Conservation (phyloP, 2,113 vertebrate species). For the Eira barbara region DNA sequence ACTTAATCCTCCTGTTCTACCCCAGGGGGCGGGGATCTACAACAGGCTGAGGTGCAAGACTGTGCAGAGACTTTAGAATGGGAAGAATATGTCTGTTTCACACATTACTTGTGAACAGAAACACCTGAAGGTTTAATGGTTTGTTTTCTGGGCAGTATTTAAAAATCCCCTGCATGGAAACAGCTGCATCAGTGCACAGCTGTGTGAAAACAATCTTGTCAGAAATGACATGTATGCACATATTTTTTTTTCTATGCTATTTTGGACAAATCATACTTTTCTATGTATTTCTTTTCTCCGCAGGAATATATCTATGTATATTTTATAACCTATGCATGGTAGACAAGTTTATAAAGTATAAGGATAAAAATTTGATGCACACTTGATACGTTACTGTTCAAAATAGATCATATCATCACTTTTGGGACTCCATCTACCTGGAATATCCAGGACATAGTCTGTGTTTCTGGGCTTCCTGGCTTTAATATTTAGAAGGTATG, state of each 20-base stretch:
- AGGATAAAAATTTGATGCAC: slow-evolving; percentile 36
- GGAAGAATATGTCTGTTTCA: slow-evolving; percentile 54
- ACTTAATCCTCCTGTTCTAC: slow-evolving; percentile 12
- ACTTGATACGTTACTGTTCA: slow-evolving; percentile 20
- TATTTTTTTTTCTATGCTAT: slow-evolving; percentile 31
- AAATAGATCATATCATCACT: slow-evolving; percentile 50
- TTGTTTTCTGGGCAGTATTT: slow-evolving; percentile 40
- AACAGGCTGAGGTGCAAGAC: not conserved
- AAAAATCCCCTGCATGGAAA: slow-evolving; percentile 29
- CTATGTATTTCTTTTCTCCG: slow-evolving; percentile 22
- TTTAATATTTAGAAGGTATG: slow-evolving; percentile 22
- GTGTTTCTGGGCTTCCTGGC: not conserved
- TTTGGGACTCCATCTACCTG: not conserved
- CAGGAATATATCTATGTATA: not conserved
- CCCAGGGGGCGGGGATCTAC: not conserved
- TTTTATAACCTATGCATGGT: slow-evolving; percentile 50
- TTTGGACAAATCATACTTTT: slow-evolving; percentile 31
- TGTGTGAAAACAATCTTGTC: slow-evolving; percentile 62
- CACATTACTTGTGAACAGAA: slow-evolving; percentile 66
- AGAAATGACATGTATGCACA: slow-evolving; percentile 31
- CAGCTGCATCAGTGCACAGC: slow-evolving; percentile 55
- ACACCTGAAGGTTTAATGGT: slow-evolving; percentile 56
- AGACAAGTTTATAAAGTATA: not conserved
- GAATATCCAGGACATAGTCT: not conserved
- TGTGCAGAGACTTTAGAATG: slow-evolving; percentile 39